phyloP scores from a whole-genome alignment of 2,113 vertebrate species.

The Elachura formosa region DNA sequence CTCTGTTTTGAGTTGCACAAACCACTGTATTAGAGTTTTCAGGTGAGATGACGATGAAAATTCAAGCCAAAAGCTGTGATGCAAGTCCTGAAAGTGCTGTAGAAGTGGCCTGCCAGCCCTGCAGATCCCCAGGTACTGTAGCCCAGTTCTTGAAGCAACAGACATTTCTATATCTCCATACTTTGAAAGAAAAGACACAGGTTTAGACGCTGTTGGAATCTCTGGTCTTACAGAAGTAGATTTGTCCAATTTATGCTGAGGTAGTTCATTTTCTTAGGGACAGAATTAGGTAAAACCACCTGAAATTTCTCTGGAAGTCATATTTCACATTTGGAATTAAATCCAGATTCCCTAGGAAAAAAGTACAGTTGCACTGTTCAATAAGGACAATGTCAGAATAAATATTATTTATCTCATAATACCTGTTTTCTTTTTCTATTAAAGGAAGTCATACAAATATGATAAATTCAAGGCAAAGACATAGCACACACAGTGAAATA shows the following conservation, averaged over 20 bases:
- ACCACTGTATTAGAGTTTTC: not conserved
- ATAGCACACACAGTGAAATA: not conserved
- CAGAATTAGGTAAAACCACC: not conserved
- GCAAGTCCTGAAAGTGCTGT: not conserved
- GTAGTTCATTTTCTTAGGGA: not conserved
- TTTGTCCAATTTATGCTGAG: not conserved
- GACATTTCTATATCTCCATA: not conserved
- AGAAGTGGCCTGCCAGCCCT: not conserved
- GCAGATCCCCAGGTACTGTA: not conserved
- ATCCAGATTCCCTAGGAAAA: not conserved
- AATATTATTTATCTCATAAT: not conserved
- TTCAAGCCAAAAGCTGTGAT: not conserved
- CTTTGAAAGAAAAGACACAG: not conserved
- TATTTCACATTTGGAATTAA: not conserved
- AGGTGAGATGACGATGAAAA: not conserved
- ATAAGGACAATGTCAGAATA: not conserved
- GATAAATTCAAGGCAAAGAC: not conserved
- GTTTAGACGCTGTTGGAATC: not conserved
- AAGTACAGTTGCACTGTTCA: not conserved
- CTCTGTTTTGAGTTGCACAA: not conserved
- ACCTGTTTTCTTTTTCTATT: not conserved
- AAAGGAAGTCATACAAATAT: not conserved
- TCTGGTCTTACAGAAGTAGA: not conserved
- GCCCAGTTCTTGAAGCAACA: not conserved
- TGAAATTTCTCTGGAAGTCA: not conserved